A percentile compares a stretch with the other conserved stretches of the same genome.
Conservation (phyloP, 2,797 vertebrate genomes). For the Mus minutoides region DNA sequence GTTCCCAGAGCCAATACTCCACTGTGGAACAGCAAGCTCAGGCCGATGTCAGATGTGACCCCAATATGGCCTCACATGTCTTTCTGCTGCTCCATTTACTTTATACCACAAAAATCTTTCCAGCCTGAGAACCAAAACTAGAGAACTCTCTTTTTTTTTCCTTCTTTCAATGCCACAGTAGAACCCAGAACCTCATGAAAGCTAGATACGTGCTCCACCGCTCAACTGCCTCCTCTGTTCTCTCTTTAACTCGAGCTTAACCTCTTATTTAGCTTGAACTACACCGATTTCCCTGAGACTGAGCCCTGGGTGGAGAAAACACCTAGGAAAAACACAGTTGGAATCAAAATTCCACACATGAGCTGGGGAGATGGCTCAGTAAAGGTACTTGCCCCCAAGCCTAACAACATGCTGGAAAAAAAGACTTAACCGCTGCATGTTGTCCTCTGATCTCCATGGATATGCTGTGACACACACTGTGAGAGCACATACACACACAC, state of each 20-base stretch:
- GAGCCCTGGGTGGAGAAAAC: neutral
- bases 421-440: neutral
- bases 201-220: neutral
- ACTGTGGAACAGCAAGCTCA: neutral
- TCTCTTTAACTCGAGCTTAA: neutral
- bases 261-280: neutral
- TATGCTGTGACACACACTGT: neutral
- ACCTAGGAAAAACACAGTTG: neutral
- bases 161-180: neutral
- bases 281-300: neutral
- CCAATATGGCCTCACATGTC: neutral
- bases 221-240: neutral
- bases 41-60: neutral
- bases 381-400: neutral
- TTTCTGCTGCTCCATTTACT: neutral
- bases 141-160: neutral
- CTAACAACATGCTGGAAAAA: neutral
- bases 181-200: neutral
- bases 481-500: neutral
- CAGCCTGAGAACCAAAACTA: neutral
- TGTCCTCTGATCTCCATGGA: neutral
- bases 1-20: neutral
- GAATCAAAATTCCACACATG: neutral
- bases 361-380: neutral
- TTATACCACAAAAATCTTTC: conserved; percentile 7